These are phyloP conservation scores for Nemopilema nomurai DNA, from an alignment of 30 jellyfish, hydroid and myxozoan species.

Conservation along the genomic window DNA sequence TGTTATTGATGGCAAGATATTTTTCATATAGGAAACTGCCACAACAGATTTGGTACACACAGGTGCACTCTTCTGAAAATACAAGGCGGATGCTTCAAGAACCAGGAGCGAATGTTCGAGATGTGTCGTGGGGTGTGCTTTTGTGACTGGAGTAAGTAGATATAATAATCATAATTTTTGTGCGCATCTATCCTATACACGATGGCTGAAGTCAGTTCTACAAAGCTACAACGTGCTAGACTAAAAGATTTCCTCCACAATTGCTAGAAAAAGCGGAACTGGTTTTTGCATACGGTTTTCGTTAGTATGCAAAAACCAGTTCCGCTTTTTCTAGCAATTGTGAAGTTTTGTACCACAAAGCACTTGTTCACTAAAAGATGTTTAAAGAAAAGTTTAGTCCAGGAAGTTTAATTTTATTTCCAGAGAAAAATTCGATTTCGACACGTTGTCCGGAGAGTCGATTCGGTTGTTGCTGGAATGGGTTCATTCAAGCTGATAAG, in stretches of 20 bases:
- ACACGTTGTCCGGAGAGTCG: slow-evolving; percentile 13
- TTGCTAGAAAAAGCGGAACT: no score
- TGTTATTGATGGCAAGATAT: not conserved
- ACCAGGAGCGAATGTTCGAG: slow-evolving; percentile 27
- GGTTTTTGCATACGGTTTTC: no score
- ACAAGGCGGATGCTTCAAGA: slow-evolving; percentile 43
- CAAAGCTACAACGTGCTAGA: not conserved
- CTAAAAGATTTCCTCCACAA: not conserved
- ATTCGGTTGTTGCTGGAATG: slow-evolving; percentile 66
- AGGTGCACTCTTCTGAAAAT: slow-evolving; percentile 31
- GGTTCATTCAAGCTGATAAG: slow-evolving; percentile 24
- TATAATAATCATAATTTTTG: not conserved
- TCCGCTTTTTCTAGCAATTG: no score
- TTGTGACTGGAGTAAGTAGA: slow-evolving; percentile 43
- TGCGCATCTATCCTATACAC: not conserved
- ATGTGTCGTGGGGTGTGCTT: slow-evolving; percentile 62
- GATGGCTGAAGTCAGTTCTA: not conserved
- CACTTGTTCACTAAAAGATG: not conserved
- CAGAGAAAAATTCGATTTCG: not conserved
- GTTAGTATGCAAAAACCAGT: no score
- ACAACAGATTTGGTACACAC: slow-evolving; percentile 55
- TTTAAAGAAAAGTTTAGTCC: not conserved
- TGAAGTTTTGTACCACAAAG: not conserved
- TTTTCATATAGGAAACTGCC: slow-evolving; percentile 36
- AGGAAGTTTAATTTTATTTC: no score